Evolutionary conservation across 2,797 vertebrate genomes (phyloP).

Genomic region (Lagodon rhomboides): DNA sequence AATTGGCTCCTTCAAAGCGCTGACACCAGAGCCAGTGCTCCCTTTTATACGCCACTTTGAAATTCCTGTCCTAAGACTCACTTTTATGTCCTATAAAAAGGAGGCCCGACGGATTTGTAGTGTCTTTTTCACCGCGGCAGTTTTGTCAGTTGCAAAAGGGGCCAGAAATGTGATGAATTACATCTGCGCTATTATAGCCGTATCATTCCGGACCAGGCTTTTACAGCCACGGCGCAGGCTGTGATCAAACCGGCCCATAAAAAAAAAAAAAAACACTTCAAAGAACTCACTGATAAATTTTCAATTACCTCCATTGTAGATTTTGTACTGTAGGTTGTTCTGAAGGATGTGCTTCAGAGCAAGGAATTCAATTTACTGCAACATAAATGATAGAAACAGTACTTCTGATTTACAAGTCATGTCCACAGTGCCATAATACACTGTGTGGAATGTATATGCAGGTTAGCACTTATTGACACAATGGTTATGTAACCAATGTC

Average conservation of each 20-base stretch:
- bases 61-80: conserved; percentile 69
- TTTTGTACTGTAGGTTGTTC: conserved; percentile 54
- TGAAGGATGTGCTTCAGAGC: conserved; percentile 60
- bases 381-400: conserved; percentile 55
- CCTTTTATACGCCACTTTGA: conserved; percentile 71
- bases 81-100: conserved; percentile 75
- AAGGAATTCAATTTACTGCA: conserved; percentile 55
- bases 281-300: conserved; percentile 75
- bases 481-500: conserved; percentile 31
- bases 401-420: conserved; percentile 49
- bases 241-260: conserved; percentile 70
- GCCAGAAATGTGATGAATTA: conserved; percentile 81
- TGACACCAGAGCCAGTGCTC: conserved; percentile 68
- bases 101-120: conserved; percentile 65
- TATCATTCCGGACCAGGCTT: conserved; percentile 70
- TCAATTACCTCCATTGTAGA: conserved; percentile 75
- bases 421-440: conserved; percentile 31
- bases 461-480: conserved; percentile 31
- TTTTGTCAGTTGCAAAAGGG: conserved; percentile 66
- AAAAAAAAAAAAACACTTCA: conserved; percentile 72
- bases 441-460: conserved; percentile 32
- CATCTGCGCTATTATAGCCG: conserved; percentile 73
- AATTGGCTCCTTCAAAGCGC: conserved; percentile 68
- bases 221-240: conserved; percentile 60
- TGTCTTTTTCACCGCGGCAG: conserved; percentile 75